Percentiles rank a stretch among this genome's conserved stretches.
phyloP scores from a whole-genome alignment of 1,140 invertebrate genomes.

The Penaeus indicus region DNA sequence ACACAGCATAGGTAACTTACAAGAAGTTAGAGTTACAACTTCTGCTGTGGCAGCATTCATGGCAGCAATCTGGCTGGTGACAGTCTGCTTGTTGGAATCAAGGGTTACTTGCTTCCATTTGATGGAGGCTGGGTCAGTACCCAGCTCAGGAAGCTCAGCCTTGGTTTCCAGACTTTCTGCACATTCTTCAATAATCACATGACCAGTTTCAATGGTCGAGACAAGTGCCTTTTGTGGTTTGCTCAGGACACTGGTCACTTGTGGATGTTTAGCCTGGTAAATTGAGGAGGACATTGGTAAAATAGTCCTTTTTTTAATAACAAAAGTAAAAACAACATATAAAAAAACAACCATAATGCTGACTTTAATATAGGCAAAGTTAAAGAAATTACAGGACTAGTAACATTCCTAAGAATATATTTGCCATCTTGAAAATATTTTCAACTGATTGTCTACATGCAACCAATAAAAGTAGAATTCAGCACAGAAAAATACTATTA shows the following conservation, averaged over 20 bases:
- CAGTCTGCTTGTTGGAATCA: slow-evolving; percentile 96
- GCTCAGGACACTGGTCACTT: slow-evolving; percentile 86
- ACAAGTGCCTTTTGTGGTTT: slow-evolving; percentile 89
- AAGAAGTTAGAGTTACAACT: slow-evolving; percentile 94
- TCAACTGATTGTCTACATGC: background rate
- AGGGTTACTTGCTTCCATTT: slow-evolving; percentile 92
- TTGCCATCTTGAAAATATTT: background rate
- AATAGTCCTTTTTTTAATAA: background rate
- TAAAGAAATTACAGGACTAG: background rate
- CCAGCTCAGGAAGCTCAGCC: slow-evolving; percentile 84
- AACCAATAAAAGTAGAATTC: background rate
- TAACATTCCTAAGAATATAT: no score
- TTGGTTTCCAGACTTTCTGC: slow-evolving; percentile 83
- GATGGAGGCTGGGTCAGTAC: slow-evolving; percentile 78
- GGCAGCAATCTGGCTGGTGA: slow-evolving; percentile 95
- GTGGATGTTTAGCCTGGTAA: slow-evolving; percentile 84
- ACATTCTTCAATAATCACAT: slow-evolving; percentile 87
- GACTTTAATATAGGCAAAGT: background rate
- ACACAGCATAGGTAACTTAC: slow-evolving; percentile 65
- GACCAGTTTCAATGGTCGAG: slow-evolving; percentile 88
- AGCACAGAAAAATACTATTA: background rate
- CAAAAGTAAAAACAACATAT: background rate
- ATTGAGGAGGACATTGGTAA: background rate
- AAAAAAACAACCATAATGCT: background rate
- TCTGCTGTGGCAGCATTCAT: slow-evolving; percentile 99